Percentiles rank a stretch among this genome's conserved stretches.
Evolutionary conservation across 2,113 vertebrate species (phyloP).

Genomic region (Psilopsiagon aurifrons): DNA sequence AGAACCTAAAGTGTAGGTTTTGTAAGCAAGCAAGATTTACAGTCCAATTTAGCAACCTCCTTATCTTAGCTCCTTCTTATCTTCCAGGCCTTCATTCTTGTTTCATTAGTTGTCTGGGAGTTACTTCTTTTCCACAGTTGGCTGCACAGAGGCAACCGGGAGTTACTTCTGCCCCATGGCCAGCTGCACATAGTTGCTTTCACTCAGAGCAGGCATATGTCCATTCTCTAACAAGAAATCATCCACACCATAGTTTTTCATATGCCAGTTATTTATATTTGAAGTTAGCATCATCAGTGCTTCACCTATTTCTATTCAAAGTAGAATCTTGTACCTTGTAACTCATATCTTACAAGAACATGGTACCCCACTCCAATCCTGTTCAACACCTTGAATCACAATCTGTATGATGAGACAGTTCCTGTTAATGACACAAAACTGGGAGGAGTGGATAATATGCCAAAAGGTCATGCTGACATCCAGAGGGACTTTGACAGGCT

Average conservation of each 20-base stretch:
- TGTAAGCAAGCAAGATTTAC: too few relatives aligned
- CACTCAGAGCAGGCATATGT: too few relatives aligned
- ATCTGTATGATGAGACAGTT: not conserved
- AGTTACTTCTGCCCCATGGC: too few relatives aligned
- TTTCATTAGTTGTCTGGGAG: too few relatives aligned
- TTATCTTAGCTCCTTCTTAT: too few relatives aligned
- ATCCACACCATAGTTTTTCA: not conserved
- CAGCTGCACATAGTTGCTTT: too few relatives aligned
- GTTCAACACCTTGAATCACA: not conserved
- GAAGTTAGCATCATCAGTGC: not conserved
- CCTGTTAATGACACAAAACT: not conserved
- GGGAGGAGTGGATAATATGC: not conserved
- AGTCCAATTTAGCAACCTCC: too few relatives aligned
- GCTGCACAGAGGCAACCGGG: too few relatives aligned
- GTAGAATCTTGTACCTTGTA: not conserved
- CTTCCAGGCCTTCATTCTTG: too few relatives aligned
- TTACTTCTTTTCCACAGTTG: too few relatives aligned
- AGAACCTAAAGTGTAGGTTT: too few relatives aligned
- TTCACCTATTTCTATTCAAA: not conserved
- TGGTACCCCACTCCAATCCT: not conserved
- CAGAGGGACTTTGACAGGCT: not conserved
- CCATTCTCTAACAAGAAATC: too few relatives aligned
- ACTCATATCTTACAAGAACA: not conserved
- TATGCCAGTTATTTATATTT: not conserved
- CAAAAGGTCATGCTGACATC: not conserved